A percentile compares a stretch with the other conserved stretches of the same genome.
Evolutionary conservation across 2,113 vertebrate genomes (phyloP).

Genomic region (Leucosticte australis): DNA sequence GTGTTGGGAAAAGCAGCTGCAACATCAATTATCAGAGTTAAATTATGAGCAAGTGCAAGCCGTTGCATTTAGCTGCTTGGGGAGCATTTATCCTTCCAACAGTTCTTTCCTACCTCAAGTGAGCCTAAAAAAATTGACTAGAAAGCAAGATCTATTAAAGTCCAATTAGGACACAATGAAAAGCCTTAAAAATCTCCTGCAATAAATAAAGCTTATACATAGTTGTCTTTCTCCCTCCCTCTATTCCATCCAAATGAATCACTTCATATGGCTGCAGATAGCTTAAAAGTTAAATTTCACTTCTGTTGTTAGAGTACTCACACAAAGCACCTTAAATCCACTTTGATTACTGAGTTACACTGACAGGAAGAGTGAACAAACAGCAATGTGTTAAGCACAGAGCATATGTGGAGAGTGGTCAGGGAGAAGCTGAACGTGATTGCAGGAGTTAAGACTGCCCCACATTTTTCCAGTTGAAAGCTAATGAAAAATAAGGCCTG

Average conservation of each 20-base stretch:
- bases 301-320: not conserved
- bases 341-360: not conserved
- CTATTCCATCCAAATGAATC: not conserved
- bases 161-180: not conserved
- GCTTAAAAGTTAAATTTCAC: not conserved
- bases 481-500: not conserved
- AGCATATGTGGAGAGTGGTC: not conserved
- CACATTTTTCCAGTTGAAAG: not conserved
- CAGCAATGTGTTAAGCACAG: not conserved
- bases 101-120: not conserved
- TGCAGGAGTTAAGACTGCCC: not conserved
- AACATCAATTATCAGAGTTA: not conserved
- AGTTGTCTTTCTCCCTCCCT: not conserved
- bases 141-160: not conserved
- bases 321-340: not conserved
- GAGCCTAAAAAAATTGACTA: not conserved
- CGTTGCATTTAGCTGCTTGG: not conserved
- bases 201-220: not conserved
- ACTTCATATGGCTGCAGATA: not conserved
- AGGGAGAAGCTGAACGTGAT: not conserved
- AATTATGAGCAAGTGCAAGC: not conserved
- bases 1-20: slow-evolving; percentile 1
- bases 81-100: not conserved
- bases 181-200: not conserved
- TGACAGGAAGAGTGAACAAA: not conserved